Base-by-base conservation (phyloP, 1,140 invertebrate genomes). In the Halesus radiatus region DNA sequence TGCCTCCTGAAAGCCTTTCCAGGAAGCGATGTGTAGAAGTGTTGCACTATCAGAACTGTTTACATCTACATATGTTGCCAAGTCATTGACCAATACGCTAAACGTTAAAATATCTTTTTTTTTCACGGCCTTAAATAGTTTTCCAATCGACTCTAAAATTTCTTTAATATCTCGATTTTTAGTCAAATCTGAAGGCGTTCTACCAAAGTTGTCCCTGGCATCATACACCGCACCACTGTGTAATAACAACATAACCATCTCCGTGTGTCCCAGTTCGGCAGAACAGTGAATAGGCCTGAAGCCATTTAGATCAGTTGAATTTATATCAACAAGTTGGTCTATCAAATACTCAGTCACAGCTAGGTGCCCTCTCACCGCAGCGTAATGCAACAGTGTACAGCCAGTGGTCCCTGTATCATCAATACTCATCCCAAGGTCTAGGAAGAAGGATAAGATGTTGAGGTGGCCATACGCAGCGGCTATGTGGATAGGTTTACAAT, bases 111-210 rank as follows among this genome's bases (percentile, higher is more conserved):
- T 5, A 20, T 72, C 45, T 53, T 72, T 72, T n/a, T 7, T 50
- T 72, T 52, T 52, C 8, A 72, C 68, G 50, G 68, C 68, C 52
- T 72, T 53, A 72, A 52, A 72, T 10, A 72, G 68, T 3, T 23
- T 50, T 52, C 52, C 37, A 50, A 52, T 52, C 3, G 37, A 52
- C 3, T 22, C n/a, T 1, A 72, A 26, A 13, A 50, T 3, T 8
- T 53, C 52, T 22, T 8, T 23, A 23, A 72, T 23, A 52, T 23
- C 45, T 20, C 15, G 15, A 22, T 22, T 23, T 7, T 18, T 52
- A 52, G 68, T 52, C 13, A 52, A 72, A 52, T 26, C 20, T 18
- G 1, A 18, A 15, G 50, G 68, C 20, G 18, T 72, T 20, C 16
- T 72, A 6, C 13, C 45, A 22, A 3, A 22, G 8, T 52, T 53